Base-by-base conservation (phyloP, 2,113 vertebrate species). In the Macquaria australasica region DNA sequence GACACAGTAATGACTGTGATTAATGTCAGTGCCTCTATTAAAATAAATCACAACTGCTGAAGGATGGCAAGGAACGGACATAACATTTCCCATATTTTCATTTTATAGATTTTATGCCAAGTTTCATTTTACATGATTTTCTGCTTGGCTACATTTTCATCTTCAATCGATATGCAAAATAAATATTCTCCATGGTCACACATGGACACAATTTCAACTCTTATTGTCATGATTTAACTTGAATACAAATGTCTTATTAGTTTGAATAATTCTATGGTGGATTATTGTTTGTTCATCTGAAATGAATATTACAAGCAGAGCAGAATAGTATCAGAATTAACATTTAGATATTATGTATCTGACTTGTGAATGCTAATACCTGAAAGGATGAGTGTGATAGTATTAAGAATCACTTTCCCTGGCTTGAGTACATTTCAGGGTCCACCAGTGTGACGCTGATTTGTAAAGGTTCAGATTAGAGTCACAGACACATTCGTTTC, bases 71-170 rank as follows among this genome's bases (percentile, higher is more conserved):
- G 14, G 31, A 34, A 34, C 4, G 34, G 4, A 56, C 37, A 78
- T 39, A 37, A 55, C 23, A 60, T 50, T 69, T 48, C 18, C 16
- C 10, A 50, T 58, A 45, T 82, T 87, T 69, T 62, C 59, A 43
- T 62, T 60, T 68, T 34, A 64, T 48, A 5, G 83, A 55, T 78
- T 58, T 45, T 34, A 34, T 59, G 23, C 60, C 62, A 56, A 77
- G 53, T 86, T 77, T 75, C 31, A 84, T 87, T 81, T 86, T 18
- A 55, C 31, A 56, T 53, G 39, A 79, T 86, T 90, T 89, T 86
- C 73, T 58, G 50, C 85, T 69, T 37, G 58, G 72, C 56, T 89
- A 83, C 69, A 21, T 80, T 90, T 73, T 68, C 34, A 82, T 84
- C 59, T 87, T 48, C 48, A 82, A 64, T 73, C 37, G 12, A 73